Percentiles rank a stretch among this genome's conserved stretches.
Conservation (phyloP, 2,113 vertebrate species). For the Crotalus horridus region DNA sequence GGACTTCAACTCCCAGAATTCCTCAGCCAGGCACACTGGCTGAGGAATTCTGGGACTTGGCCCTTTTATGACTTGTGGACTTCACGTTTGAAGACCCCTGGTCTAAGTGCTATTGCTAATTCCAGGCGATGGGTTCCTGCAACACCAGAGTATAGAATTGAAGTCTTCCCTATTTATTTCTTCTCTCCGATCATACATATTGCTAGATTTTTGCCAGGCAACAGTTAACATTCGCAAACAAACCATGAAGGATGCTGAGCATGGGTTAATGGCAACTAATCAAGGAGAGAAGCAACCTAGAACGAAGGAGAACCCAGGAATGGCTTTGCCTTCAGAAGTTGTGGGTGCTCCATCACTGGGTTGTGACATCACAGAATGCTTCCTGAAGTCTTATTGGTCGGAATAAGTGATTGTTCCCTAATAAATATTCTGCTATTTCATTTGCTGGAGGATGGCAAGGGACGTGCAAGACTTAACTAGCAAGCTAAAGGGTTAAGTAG, state of each 20-base stretch:
- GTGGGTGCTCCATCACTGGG: no score
- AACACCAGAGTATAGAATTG: background rate
- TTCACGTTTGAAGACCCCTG: no score
- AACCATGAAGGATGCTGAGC: background rate
- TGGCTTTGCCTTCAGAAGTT: no score
- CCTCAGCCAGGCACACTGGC: no score
- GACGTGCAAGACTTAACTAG: background rate
- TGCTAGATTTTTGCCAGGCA: background rate
- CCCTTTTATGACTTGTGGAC: no score
- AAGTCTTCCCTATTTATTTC: background rate
- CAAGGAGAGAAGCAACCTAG: no score
- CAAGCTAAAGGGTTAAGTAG: background rate
- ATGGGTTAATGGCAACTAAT: background rate
- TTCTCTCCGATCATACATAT: background rate
- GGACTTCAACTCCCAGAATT: no score
- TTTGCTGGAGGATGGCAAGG: constrained; percentile 46
- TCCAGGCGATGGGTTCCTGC: background rate
- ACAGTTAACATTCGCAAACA: background rate
- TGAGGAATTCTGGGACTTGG: no score
- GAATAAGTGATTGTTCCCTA: background rate
- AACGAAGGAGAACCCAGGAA: no score
- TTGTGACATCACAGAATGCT: constrained; percentile 13
- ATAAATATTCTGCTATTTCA: fast-evolving
- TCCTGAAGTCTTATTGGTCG: fast-evolving
- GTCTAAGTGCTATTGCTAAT: no score